Conservation (phyloP, 2,113 vertebrate species). For the Lophotis ruficrista region DNA sequence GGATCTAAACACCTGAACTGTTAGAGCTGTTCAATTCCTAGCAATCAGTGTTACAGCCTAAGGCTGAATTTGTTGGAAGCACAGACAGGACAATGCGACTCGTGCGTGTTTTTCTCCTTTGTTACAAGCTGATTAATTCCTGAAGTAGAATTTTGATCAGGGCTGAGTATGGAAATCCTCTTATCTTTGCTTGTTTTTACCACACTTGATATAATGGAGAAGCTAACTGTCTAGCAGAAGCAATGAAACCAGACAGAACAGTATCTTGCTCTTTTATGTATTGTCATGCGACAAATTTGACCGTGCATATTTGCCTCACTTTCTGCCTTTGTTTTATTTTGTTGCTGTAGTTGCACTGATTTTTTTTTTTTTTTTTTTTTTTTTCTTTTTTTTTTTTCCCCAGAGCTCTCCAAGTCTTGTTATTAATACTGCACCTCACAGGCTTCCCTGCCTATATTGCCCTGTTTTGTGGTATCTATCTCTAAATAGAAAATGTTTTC, state of each 20-base stretch:
- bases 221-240: background rate
- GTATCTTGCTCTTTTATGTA: background rate
- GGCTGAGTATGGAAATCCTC: background rate
- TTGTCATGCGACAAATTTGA: background rate
- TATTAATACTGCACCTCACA: background rate
- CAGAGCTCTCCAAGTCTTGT: background rate
- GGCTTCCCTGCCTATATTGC: background rate
- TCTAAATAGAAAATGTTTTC: background rate
- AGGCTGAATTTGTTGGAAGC: background rate
- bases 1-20: background rate
- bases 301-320: background rate
- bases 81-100: background rate
- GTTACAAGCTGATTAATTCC: background rate
- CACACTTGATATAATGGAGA: background rate
- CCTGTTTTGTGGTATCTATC: background rate
- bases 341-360: background rate
- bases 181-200: background rate
- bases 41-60: background rate
- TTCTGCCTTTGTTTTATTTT: background rate
- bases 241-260: background rate
- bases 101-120: background rate
- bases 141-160: background rate
- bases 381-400: background rate
- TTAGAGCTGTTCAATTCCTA: background rate
- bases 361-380: background rate